Evolutionary conservation across 2,113 vertebrate species (phyloP).

Genomic region (Promerops cafer): DNA sequence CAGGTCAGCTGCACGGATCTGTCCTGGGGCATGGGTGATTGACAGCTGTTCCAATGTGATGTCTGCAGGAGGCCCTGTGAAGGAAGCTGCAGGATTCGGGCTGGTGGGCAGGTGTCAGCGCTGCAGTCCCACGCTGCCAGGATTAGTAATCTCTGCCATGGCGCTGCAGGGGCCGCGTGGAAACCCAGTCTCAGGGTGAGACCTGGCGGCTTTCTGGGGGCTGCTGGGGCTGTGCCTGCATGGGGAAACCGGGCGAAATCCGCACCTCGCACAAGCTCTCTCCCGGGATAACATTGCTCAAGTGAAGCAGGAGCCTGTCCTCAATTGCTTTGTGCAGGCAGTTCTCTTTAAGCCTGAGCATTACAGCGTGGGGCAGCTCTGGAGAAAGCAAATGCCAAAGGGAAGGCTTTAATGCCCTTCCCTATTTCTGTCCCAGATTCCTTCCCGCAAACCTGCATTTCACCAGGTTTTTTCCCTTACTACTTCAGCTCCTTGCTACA

Average conservation of each 20-base stretch:
- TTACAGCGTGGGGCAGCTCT: neutral
- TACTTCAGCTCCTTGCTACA: neutral
- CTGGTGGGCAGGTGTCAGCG: neutral
- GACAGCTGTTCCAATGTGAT: neutral
- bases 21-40: neutral
- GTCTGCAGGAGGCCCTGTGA: neutral
- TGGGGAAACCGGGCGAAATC: accelerated
- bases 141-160: neutral
- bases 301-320: neutral
- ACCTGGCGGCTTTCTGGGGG: neutral
- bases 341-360: neutral
- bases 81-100: neutral
- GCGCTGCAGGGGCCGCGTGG: neutral
- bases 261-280: accelerated
- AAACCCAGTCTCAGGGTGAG: neutral
- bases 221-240: neutral
- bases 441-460: neutral
- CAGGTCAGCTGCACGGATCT: neutral
- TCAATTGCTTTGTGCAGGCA: neutral
- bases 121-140: neutral
- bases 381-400: neutral
- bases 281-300: accelerated
- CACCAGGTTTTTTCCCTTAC: neutral
- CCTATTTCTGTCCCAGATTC: neutral
- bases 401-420: neutral